A percentile compares a stretch with the other conserved stretches of the same genome.
phyloP scores from a whole-genome alignment of 64 coral and sea anemone genomes.

The Platygyra sinensis region DNA sequence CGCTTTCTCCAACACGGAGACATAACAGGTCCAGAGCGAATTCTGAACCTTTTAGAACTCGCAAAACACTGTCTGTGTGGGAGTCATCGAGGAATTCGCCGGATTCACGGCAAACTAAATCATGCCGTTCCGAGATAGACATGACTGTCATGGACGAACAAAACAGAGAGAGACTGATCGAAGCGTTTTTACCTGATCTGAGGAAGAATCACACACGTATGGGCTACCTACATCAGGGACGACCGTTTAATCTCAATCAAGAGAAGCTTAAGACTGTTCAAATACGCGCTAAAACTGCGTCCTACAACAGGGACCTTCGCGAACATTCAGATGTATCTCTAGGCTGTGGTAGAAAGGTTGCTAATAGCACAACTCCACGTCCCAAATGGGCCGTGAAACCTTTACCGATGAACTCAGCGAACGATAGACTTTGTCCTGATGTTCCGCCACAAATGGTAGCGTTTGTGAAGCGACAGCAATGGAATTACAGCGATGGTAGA shows the following conservation, averaged over 20 bases:
- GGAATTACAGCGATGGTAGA: conserved; percentile 64
- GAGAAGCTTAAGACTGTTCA: conserved; percentile 94
- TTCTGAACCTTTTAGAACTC: conserved; percentile 23
- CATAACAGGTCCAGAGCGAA: conserved; percentile 10
- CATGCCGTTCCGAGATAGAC: conserved; percentile 75
- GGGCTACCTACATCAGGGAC: conserved; percentile 50
- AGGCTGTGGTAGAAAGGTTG: conserved; percentile 71
- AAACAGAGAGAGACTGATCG: conserved; percentile 66
- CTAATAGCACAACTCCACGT: conserved; percentile 71
- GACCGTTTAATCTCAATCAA: conserved; percentile 74
- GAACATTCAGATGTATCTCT: conserved; percentile 75
- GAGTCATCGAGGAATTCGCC: neutral
- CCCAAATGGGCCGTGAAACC: conserved; percentile 74
- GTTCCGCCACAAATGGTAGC: conserved; percentile 51
- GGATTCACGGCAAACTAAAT: conserved; percentile 32
- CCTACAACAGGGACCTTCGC: conserved; percentile 59
- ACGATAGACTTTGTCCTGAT: conserved; percentile 73
- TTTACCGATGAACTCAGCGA: conserved; percentile 73
- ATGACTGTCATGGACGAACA: conserved; percentile 62
- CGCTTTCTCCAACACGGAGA: neutral
- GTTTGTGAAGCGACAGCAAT: conserved; percentile 81
- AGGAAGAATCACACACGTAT: conserved; percentile 70
- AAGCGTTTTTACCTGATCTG: conserved; percentile 79
- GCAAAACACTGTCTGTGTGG: neutral
- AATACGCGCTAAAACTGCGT: conserved; percentile 78